A percentile compares a stretch with the other conserved stretches of the same genome.
phyloP scores from a whole-genome alignment of 2,797 vertebrate genomes.

The Valencia hispanica region DNA sequence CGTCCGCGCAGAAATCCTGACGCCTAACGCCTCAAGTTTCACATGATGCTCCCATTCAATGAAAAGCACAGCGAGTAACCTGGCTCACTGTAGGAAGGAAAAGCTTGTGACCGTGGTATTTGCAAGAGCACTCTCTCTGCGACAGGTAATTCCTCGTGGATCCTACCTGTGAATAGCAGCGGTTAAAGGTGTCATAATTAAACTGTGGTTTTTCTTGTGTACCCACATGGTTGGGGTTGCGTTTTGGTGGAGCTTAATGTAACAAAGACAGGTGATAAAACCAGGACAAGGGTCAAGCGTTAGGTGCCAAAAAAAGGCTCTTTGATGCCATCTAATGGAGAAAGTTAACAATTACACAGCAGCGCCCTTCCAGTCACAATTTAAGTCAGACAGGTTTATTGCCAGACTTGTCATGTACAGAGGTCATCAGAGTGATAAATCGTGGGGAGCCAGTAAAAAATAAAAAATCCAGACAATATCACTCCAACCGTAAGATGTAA shows the following conservation, averaged over 20 bases:
- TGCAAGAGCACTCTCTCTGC: not conserved
- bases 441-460: slow-evolving; percentile 13
- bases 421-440: slow-evolving; percentile 31
- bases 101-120: slow-evolving; percentile 31
- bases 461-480: not conserved
- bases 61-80: slow-evolving; percentile 24
- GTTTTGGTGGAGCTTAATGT: slow-evolving; percentile 12
- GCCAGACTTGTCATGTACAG: not conserved
- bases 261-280: slow-evolving; percentile 42
- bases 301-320: slow-evolving; percentile 18
- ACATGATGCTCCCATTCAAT: slow-evolving; percentile 53
- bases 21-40: slow-evolving; percentile 12
- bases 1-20: slow-evolving; percentile 46
- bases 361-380: not conserved
- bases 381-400: slow-evolving; percentile 17
- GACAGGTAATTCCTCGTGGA: not conserved
- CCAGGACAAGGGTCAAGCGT: slow-evolving; percentile 25
- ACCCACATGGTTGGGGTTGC: slow-evolving; percentile 7
- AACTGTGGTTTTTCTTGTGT: not conserved
- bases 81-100: slow-evolving; percentile 1
- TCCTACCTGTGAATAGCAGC: not conserved
- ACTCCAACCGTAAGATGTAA: slow-evolving; percentile 8
- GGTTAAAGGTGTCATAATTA: not conserved
- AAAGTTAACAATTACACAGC: not conserved
- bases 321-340: slow-evolving; percentile 67